Conservation (phyloP, 2,888 invertebrate genomes). For the Andrena marginata region DNA sequence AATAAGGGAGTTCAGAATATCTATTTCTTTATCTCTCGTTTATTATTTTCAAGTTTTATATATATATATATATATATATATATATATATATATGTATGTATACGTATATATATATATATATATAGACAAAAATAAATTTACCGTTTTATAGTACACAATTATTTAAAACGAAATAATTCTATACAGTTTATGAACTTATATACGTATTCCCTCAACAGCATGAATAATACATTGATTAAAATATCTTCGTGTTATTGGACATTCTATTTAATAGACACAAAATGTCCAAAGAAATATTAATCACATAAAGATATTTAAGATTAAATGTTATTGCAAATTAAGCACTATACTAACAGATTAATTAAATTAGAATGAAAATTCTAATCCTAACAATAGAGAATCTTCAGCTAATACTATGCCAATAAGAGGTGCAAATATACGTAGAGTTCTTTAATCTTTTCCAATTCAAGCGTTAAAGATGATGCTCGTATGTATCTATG, state of each 20-base stretch:
- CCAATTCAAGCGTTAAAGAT: neutral
- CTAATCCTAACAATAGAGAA: slow-evolving; percentile 18
- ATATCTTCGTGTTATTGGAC: slow-evolving; percentile 23
- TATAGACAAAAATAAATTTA: slow-evolving; percentile 49
- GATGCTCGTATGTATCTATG: neutral
- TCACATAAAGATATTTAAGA: slow-evolving; percentile 25
- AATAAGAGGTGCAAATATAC: slow-evolving; percentile 13
- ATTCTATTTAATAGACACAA: slow-evolving; percentile 31
- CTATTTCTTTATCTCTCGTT: slow-evolving; percentile 42
- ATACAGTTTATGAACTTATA: slow-evolving; percentile 28
- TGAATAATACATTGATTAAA: slow-evolving; percentile 36
- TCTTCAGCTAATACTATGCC: slow-evolving; percentile 12
- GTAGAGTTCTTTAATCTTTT: slow-evolving; percentile 6
- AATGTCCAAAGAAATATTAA: slow-evolving; percentile 51
- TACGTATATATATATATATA: slow-evolving; percentile 24
- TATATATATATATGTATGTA: slow-evolving; percentile 36
- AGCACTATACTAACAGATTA: slow-evolving; percentile 13
- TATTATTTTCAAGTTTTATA: slow-evolving; percentile 40
- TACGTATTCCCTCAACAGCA: slow-evolving; percentile 27
- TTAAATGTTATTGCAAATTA: slow-evolving; percentile 21
- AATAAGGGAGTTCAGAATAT: slow-evolving; percentile 44
- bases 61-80: slow-evolving; percentile 24
- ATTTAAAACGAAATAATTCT: slow-evolving; percentile 46
- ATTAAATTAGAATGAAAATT: slow-evolving; percentile 26
- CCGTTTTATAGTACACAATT: slow-evolving; percentile 35